Percentiles rank a stretch among this genome's conserved stretches.
Evolutionary conservation across 2,113 vertebrate genomes (phyloP).

Genomic region (Actinemys pallida): DNA sequence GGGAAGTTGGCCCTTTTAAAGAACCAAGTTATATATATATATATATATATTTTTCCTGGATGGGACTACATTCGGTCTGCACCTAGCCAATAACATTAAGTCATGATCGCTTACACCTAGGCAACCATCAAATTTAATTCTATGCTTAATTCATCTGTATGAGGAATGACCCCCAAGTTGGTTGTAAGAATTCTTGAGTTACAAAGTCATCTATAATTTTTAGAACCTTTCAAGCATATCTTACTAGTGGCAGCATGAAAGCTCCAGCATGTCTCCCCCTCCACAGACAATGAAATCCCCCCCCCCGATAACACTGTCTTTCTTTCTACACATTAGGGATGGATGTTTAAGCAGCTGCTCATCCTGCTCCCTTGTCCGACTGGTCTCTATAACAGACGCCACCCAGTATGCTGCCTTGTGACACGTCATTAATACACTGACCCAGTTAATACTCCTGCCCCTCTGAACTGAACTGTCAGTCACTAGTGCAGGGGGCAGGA

Average conservation of each 20-base stretch:
- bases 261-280: neutral
- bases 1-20: neutral
- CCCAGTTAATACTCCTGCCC: neutral
- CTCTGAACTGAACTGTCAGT: neutral
- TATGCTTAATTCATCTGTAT: neutral
- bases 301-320: too few species aligned
- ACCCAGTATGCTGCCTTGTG: neutral
- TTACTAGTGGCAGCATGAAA: neutral
- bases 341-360: neutral
- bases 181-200: neutral
- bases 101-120: neutral
- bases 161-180: neutral
- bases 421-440: neutral
- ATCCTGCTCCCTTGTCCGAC: neutral
- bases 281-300: too few species aligned
- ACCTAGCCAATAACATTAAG: neutral
- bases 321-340: too few species aligned
- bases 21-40: neutral
- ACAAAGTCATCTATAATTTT: neutral
- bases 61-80: neutral
- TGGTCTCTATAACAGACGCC: neutral
- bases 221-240: neutral
- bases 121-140: neutral
- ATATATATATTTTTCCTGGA: too few species aligned
- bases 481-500: neutral